Base-by-base conservation (phyloP, 2,888 invertebrate genomes). In the Buathra laborator region DNA sequence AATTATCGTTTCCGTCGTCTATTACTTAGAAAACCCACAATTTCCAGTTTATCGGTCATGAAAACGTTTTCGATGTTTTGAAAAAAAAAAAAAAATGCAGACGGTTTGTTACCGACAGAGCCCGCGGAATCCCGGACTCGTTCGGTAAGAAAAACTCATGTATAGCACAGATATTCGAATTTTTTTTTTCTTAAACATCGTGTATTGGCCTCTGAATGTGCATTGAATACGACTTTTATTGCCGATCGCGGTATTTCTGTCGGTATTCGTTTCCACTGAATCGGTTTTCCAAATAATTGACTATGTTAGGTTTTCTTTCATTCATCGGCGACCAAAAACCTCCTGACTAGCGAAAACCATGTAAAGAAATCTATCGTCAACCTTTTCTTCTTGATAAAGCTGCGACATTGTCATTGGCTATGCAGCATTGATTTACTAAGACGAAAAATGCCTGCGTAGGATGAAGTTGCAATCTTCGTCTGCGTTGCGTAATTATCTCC, bases 281-380 rank as follows among this genome's bases (percentile, higher is more conserved):
- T 24, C 24, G 24, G 24, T 24, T 24, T 24, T 24, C 24, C 24
- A 24, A 24, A 24, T 24, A 24, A 24, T 24, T 24, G 1, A 24
- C 24, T 24, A 2, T 24, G 24, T 24, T 24, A 24, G 2, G 24
- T 24, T 24, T 24, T 59, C 14, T 19, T 29, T 24, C 14, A 12
- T 0, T 24, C 14, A 6, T 12, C 4, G 14, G 29, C 88, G 88
- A 19, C 98, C 98, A 93, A 98, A 98, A 88, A 97, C 97, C 94
- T 98, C 98, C 94, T 98, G 98, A 32, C 98, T 97, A 0, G 98
- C 98, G 92, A 98, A 98, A 0, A 97, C 97, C 90, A 98, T 96
- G 93, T 98, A 98, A 0, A 98, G 95, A 92, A 98, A 98, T 0
- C 98, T 98, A 93, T 98, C 98, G 43, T 96, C 96, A 87, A 97